These are phyloP conservation scores for Phaonia tiefii DNA, from an alignment of 2,888 invertebrate species.

Conservation along the genomic window DNA sequence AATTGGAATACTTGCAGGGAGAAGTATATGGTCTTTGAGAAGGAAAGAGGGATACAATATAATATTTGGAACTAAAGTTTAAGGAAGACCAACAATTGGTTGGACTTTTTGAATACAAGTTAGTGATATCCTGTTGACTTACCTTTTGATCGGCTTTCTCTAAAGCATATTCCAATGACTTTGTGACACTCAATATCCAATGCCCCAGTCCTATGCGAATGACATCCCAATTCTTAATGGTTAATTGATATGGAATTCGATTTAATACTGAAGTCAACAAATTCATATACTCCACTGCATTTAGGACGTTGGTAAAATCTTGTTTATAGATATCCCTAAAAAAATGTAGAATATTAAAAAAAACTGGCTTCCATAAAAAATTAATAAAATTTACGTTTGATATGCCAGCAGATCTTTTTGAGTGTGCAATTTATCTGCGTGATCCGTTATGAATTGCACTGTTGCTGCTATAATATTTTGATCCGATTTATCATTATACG, in stretches of 20 bases:
- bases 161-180: slow-evolving; percentile 78
- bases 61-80: too few relatives aligned
- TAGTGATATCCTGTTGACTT: too few relatives aligned
- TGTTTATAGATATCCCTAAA: slow-evolving; percentile 74
- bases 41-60: neutral
- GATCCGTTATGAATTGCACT: slow-evolving; percentile 76
- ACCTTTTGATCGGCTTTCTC: slow-evolving; percentile 82
- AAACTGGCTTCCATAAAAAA: neutral
- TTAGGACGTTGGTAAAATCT: slow-evolving; percentile 70
- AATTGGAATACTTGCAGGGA: slow-evolving; percentile 82
- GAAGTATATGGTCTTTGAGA: slow-evolving; percentile 81
- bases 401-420: slow-evolving; percentile 80
- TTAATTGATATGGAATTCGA: slow-evolving; percentile 75
- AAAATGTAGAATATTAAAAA: slow-evolving; percentile 25
- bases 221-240: slow-evolving; percentile 86
- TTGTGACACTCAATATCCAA: slow-evolving; percentile 83
- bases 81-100: too few relatives aligned
- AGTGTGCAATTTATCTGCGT: slow-evolving; percentile 73
- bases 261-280: slow-evolving; percentile 75
- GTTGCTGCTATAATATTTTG: slow-evolving; percentile 73
- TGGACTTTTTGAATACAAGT: too few relatives aligned
- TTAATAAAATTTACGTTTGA: slow-evolving; percentile 79
- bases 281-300: slow-evolving; percentile 76
- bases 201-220: slow-evolving; percentile 86
- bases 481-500: slow-evolving; percentile 75